Evolutionary conservation across 2,797 vertebrate genomes (phyloP).

Genomic region (Falco columbarius): DNA sequence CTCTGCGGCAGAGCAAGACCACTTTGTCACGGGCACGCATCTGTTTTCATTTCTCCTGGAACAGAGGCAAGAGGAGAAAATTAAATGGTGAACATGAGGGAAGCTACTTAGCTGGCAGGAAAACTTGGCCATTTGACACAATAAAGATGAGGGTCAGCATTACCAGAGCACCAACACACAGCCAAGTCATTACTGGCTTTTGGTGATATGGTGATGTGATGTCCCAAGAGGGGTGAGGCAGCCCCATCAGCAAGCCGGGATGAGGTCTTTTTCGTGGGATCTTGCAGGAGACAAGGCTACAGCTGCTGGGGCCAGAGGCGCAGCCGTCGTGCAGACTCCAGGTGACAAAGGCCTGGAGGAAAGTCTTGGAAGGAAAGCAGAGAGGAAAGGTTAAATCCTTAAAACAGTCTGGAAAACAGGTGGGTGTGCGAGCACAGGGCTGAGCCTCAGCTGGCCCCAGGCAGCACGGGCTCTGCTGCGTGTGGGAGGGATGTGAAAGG

Average conservation of each 20-base stretch:
- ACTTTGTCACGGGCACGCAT: not conserved
- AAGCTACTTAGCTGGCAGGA: not conserved
- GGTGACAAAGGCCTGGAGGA: not conserved
- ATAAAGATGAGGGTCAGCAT: not conserved
- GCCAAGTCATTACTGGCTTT: not conserved
- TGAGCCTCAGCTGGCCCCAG: not conserved
- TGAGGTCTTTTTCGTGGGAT: not conserved
- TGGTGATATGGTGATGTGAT: not conserved
- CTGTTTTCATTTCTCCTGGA: not conserved
- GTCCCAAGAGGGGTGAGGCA: fast-evolving
- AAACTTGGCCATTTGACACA: not conserved
- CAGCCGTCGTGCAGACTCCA: not conserved
- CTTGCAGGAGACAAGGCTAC: not conserved
- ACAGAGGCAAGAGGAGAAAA: not conserved
- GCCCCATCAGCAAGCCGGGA: not conserved
- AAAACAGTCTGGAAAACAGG: not conserved
- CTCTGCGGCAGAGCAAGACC: not conserved
- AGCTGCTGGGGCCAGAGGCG: not conserved
- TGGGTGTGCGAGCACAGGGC: fast-evolving
- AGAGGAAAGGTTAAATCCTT: not conserved
- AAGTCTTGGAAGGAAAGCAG: not conserved
- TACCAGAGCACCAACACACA: not conserved
- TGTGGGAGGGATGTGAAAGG: fast-evolving
- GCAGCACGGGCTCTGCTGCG: not conserved
- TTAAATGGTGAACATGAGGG: not conserved